Conservation (phyloP, 2,113 vertebrate species). For the Heptranchias perlo region DNA sequence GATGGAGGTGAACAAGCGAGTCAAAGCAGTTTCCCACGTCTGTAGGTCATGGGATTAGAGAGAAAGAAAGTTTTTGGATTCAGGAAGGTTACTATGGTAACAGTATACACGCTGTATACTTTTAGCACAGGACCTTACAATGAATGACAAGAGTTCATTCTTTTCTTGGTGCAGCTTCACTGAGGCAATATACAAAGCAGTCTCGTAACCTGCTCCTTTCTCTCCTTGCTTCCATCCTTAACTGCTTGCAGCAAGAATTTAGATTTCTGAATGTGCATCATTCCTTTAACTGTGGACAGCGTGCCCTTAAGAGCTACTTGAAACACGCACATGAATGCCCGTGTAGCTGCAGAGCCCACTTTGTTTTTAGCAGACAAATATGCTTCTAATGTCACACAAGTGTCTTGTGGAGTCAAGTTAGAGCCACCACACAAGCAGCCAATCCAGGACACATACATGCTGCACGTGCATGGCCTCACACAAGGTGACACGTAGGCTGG, state of each 20-base stretch:
- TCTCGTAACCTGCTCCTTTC: neutral
- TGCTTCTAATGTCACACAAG: neutral
- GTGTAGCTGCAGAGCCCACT: neutral
- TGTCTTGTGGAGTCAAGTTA: too few relatives aligned
- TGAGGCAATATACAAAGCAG: neutral
- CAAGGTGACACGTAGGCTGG: neutral
- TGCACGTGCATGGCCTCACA: neutral
- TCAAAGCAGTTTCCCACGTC: neutral
- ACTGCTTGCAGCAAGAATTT: neutral
- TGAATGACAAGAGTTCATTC: neutral
- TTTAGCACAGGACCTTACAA: neutral
- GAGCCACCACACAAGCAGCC: too few relatives aligned
- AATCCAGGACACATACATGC: neutral
- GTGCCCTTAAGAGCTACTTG: neutral
- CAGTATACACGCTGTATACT: neutral
- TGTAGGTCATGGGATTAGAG: neutral
- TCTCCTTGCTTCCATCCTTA: neutral
- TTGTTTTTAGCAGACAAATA: neutral
- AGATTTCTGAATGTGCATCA: neutral
- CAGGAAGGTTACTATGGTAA: neutral
- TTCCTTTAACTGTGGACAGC: neutral
- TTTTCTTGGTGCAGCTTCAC: neutral
- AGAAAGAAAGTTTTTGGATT: neutral
- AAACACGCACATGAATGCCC: neutral
- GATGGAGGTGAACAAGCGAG: neutral